Evolutionary conservation across 2,888 invertebrate species (phyloP).

Genomic region (Drosophila dives): DNA sequence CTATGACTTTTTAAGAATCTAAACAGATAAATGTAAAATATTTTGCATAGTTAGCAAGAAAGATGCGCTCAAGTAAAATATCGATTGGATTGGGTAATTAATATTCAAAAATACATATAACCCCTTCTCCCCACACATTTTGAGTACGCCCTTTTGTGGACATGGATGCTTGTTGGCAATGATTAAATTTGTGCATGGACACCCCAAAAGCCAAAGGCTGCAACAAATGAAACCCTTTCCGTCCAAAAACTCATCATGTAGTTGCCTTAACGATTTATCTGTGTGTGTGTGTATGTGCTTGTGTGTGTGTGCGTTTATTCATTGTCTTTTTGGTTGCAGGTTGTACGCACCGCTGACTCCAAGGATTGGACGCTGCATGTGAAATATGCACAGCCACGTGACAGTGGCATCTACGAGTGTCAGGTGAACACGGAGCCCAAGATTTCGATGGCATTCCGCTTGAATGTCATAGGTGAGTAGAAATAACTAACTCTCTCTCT

Average conservation of each 20-base stretch:
- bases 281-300: constrained; percentile 6
- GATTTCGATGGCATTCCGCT: constrained; percentile 93
- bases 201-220: constrained; percentile 8
- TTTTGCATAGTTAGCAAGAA: not conserved
- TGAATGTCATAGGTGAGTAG: constrained; percentile 91
- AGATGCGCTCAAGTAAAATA: not conserved
- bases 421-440: constrained; percentile 92
- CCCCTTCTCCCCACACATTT: not conserved
- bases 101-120: not conserved
- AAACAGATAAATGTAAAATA: too few species aligned
- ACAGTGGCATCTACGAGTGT: constrained; percentile 89
- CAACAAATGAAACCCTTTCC: not conserved
- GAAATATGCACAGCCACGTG: constrained; percentile 93
- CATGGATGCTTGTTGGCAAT: constrained; percentile 60
- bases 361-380: constrained; percentile 96
- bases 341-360: constrained; percentile 88
- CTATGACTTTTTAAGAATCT: too few species aligned
- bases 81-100: constrained; percentile 1
- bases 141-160: not conserved
- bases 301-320: not conserved
- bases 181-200: constrained; percentile 75
- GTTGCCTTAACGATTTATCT: constrained; percentile 57
- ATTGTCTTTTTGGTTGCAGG: constrained; percentile 69
- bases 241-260: not conserved
- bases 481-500: not conserved